Percentiles rank a stretch among this genome's conserved stretches.
Evolutionary conservation across 2,113 vertebrate genomes (phyloP).

Genomic region (Clupea harengus): DNA sequence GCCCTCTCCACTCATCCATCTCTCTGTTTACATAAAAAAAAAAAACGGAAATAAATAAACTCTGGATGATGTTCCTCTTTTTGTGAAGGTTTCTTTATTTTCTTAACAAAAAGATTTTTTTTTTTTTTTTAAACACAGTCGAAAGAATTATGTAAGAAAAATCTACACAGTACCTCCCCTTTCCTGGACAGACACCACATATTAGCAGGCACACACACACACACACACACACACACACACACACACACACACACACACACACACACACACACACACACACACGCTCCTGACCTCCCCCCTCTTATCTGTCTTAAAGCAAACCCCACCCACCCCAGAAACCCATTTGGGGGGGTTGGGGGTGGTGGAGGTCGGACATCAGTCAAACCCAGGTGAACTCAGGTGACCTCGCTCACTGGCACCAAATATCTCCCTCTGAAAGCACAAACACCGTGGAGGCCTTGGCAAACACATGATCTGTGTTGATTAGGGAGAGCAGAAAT

Average conservation of each 20-base stretch:
- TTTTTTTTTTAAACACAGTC: constrained; percentile 60
- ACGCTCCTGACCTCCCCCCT: too few relatives aligned
- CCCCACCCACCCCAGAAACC: too few relatives aligned
- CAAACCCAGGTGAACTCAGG: too few relatives aligned
- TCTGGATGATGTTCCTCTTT: background rate
- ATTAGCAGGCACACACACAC: background rate
- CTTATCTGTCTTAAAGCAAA: too few relatives aligned
- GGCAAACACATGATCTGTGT: background rate
- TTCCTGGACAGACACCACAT: constrained; percentile 46
- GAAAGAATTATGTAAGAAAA: constrained; percentile 76
- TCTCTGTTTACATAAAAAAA: constrained; percentile 1
- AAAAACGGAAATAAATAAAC: background rate
- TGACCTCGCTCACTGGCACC: too few relatives aligned
- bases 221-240: too few relatives aligned
- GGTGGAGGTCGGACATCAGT: too few relatives aligned
- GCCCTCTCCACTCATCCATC: background rate
- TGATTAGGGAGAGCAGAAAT: background rate
- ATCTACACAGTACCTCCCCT: constrained; percentile 65
- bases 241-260: constrained; percentile 23
- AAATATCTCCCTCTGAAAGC: background rate
- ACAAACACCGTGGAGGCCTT: background rate
- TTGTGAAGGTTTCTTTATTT: constrained; percentile 66
- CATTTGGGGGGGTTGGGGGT: too few relatives aligned
- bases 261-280: constrained; percentile 40
- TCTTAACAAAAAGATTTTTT: constrained; percentile 70